Percentiles rank a stretch among this genome's conserved stretches.
phyloP scores from a whole-genome alignment of 2,113 vertebrate genomes.

The Camarhynchus parvulus region DNA sequence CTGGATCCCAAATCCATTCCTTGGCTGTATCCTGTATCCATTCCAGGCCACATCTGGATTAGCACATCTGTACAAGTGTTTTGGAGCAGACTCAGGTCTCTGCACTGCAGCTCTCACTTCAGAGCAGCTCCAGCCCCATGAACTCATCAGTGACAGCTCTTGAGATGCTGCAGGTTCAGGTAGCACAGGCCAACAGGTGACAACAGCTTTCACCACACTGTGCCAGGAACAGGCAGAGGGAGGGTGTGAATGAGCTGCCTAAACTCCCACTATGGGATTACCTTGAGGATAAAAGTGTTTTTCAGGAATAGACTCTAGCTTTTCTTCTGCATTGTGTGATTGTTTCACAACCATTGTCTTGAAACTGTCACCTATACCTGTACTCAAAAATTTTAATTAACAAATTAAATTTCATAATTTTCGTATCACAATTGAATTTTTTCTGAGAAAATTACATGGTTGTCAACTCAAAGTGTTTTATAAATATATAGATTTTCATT shows the following conservation, averaged over 20 bases:
- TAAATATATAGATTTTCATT: neutral
- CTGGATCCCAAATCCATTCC: neutral
- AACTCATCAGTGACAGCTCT: too few species aligned
- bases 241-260: neutral
- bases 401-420: neutral
- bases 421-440: neutral
- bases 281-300: neutral
- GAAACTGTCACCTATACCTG: neutral
- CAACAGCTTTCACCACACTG: accelerated
- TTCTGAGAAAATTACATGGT: neutral
- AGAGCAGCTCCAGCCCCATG: neutral
- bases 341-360: neutral
- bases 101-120: neutral
- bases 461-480: neutral
- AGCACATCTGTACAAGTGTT: neutral
- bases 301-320: neutral
- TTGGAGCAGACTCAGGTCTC: neutral
- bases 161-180: neutral
- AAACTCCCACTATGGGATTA: neutral
- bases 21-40: too few species aligned
- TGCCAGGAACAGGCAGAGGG: neutral
- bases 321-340: neutral
- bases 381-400: neutral
- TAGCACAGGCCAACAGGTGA: neutral
- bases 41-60: neutral